phyloP scores from a whole-genome alignment of 2,888 invertebrate species.

The Uloborus plumipes region DNA sequence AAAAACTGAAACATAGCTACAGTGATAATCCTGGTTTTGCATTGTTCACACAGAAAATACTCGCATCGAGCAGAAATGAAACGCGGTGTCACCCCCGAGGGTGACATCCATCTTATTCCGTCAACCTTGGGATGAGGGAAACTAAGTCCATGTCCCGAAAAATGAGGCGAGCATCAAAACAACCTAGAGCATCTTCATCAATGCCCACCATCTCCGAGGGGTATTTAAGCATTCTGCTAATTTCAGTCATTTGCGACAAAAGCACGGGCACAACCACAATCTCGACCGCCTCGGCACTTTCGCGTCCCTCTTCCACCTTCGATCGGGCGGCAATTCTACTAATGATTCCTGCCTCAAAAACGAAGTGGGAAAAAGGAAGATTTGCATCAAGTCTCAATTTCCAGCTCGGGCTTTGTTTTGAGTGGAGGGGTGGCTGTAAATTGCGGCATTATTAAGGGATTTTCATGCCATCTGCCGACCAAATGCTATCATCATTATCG shows the following conservation, averaged over 20 bases:
- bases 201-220: not conserved
- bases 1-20: too few relatives aligned
- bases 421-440: slow-evolving; percentile 40
- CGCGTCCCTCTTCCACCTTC: not conserved
- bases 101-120: too few relatives aligned
- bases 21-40: too few relatives aligned
- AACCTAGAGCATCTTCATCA: not conserved
- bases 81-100: too few relatives aligned
- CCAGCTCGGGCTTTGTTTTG: slow-evolving; percentile 10
- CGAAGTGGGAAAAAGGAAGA: slow-evolving; percentile 12
- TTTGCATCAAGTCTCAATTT: slow-evolving; percentile 53
- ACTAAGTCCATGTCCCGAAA: too few relatives aligned
- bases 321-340: too few relatives aligned
- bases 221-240: slow-evolving; percentile 20
- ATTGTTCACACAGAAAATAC: too few relatives aligned
- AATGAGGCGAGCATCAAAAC: not conserved
- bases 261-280: not conserved
- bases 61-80: too few relatives aligned
- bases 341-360: too few relatives aligned
- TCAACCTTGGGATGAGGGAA: too few relatives aligned
- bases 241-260: slow-evolving; percentile 21
- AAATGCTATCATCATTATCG: slow-evolving; percentile 49
- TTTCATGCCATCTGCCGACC: slow-evolving; percentile 53
- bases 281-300: slow-evolving; percentile 20
- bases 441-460: slow-evolving; percentile 55